Base-by-base conservation (phyloP, 2,113 vertebrate species). In the Pterocles orientalis region DNA sequence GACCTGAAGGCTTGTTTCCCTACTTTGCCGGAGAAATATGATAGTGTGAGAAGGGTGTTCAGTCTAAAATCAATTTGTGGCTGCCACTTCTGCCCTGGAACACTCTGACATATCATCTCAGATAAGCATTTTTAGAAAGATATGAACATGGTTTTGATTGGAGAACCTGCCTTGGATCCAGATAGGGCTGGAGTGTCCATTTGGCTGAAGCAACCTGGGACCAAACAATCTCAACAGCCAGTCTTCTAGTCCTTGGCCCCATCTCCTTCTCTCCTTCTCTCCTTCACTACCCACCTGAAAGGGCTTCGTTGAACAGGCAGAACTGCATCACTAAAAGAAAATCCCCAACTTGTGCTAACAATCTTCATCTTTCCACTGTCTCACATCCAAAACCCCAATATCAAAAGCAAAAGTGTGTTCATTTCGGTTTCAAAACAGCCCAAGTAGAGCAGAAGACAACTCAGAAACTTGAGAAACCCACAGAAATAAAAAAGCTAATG, bases 401-500 rank as follows among this genome's bases (percentile, higher is more conserved):
- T 20, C 6, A 50, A 94, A 76, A 95, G 3, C 53, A 65, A 62
- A 57, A 12, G 3, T 43, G 88, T 53, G 68, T 94, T 96, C 83
- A 41, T 92, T 94, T 94, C 56, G 26, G 39, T 95, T 84, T 94
- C 85, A 95, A 71, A 94, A 69, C 57, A 87, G 16, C 77, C 83
- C 58, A 86, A 51, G 88, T 54, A 95, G 71, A 86, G 76, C 58
- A 91, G 78, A 56, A 56, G 71, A 91, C 73, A 83, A 88, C 83
- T 88, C 28, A 91, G 73, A 96, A 95, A 95, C 53, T 72, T 56
- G 61, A 95, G 72, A 94, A 96, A 83, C 31, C 3, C 82, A 25
- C 75, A 91, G 95, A 95, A 97, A 95, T 29, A 82, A 58, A 93
- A 95, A 76, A 87, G 50, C 69, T 93, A 86, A 58, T 86, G 92